These are phyloP conservation scores for Pocillopora meandrina DNA, from an alignment of 92 coral and sea anemone species.

Conservation along the genomic window DNA sequence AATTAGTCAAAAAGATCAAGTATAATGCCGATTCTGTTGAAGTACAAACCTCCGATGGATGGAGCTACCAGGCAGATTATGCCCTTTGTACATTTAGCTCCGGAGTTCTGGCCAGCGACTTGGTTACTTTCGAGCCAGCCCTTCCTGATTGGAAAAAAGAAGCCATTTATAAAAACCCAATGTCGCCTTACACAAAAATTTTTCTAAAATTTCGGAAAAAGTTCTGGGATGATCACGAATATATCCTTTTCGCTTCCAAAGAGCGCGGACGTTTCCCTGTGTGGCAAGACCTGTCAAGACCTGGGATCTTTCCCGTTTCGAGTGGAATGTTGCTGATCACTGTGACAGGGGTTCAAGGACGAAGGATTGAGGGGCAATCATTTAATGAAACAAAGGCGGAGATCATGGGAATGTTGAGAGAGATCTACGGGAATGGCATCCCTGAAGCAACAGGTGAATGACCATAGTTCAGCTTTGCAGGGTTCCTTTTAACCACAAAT, in stretches of 20 bases:
- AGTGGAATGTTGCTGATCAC: conserved; percentile 64
- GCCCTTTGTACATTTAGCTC: conserved; percentile 34
- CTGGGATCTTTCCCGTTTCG: conserved; percentile 61
- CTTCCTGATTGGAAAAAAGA: conserved; percentile 38
- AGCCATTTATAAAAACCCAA: conserved; percentile 5
- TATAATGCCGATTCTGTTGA: neutral
- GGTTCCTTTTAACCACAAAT: too few relatives aligned
- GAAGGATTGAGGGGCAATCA: conserved; percentile 71
- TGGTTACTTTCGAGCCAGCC: conserved; percentile 12
- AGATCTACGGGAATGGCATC: conserved; percentile 64
- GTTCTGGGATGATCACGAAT: conserved; percentile 37
- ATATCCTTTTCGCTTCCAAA: conserved; percentile 6
- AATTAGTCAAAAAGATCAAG: conserved; percentile 1
- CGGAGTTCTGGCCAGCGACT: conserved; percentile 23
- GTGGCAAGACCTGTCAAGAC: conserved; percentile 31
- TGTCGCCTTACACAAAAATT: conserved; percentile 29
- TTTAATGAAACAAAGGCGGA: conserved; percentile 60
- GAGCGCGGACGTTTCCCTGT: conserved; percentile 20
- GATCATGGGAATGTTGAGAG: conserved; percentile 58
- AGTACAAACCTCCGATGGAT: conserved; percentile 4
- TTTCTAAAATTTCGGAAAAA: conserved; percentile 23
- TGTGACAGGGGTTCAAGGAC: conserved; percentile 77
- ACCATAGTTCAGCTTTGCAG: neutral
- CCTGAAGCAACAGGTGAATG: conserved; percentile 75
- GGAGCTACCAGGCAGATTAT: neutral